Evolutionary conservation across 2,113 vertebrate species (phyloP), one percentile per base, ranked within the genome.

Genomic region (Tichodroma muraria): DNA sequence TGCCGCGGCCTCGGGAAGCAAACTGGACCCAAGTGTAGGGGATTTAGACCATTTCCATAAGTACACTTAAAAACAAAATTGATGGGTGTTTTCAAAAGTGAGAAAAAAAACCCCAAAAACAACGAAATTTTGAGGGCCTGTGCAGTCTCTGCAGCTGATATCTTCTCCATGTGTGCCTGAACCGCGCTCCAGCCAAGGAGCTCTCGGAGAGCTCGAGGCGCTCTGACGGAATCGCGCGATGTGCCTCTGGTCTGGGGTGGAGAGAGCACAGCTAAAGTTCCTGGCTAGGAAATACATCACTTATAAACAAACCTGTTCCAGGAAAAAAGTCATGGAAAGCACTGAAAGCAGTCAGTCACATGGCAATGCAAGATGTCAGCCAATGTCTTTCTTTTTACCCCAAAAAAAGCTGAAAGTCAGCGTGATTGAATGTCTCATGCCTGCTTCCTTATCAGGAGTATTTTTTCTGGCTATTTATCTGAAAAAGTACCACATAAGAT

Each of bases 251-350:
- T 82, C 56, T 70, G 93, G 85, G 91, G 90, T 60, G 64, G 70
- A 72, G 88, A 76, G 89, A 85, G 88, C 69, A 71, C 81, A 78
- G 90, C 89, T 88, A 91, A 95, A 97, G 97, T 97, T 97, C 95
- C 94, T 97, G 96, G 96, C 96, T 90, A 96, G 90, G 94, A 97
- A 95, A 93, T 95, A 65, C 82, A 97, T 95, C 95, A 97, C 88
- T 96, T 88, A 96, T 91, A 96, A 97, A 96, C 89, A 95, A 94
- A 94, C 4, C 23, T 80, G 78, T 61, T 97, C 96, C 97, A 97
- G 95, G 96, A 96, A 97, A 96, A 97, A 97, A 96, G 94, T 92
- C 91, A 95, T 97, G 97, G 97, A 97, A 97, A 96, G 95, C 80
- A 44, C 22, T 94, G 81, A 90, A 61, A 95, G 90, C 77, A 77